Conservation (phyloP, 2,113 vertebrate species). For the Calyptomena viridis region DNA sequence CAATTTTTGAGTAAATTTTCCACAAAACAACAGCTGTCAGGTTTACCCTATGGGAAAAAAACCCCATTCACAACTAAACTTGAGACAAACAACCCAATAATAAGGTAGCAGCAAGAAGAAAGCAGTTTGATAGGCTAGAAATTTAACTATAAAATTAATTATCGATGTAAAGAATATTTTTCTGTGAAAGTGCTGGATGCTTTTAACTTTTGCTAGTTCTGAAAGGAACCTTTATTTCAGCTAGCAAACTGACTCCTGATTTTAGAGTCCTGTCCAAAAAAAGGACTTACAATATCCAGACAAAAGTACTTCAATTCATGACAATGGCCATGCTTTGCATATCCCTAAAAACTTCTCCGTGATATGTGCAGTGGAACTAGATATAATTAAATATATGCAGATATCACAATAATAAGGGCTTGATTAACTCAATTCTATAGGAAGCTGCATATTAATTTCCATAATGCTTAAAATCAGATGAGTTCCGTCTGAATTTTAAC, state of each 20-base stretch:
- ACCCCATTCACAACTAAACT: not conserved
- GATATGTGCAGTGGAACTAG: not conserved
- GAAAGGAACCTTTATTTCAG: not conserved
- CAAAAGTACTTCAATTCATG: not conserved
- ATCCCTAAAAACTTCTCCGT: not conserved
- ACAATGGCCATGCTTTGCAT: not conserved
- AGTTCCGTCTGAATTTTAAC: conserved; percentile 39
- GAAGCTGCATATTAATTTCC: conserved; percentile 38
- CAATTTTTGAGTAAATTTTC: not conserved
- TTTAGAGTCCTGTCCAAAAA: not conserved
- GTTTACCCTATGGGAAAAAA: not conserved
- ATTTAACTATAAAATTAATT: not conserved
- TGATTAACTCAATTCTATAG: conserved; percentile 55
- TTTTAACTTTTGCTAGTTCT: not conserved
- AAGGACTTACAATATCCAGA: not conserved
- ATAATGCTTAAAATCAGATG: conserved; percentile 43
- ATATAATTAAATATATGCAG: conserved; percentile 22
- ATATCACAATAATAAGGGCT: conserved; percentile 41
- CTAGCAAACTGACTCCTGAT: not conserved
- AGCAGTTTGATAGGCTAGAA: not conserved
- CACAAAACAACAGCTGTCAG: not conserved
- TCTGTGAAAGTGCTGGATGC: not conserved
- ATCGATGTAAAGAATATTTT: not conserved
- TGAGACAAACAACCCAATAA: not conserved
- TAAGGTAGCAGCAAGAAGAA: not conserved